These are phyloP conservation scores for Auanema freiburgensis DNA, from an alignment of 2,888 invertebrate species.

Conservation along the genomic window DNA sequence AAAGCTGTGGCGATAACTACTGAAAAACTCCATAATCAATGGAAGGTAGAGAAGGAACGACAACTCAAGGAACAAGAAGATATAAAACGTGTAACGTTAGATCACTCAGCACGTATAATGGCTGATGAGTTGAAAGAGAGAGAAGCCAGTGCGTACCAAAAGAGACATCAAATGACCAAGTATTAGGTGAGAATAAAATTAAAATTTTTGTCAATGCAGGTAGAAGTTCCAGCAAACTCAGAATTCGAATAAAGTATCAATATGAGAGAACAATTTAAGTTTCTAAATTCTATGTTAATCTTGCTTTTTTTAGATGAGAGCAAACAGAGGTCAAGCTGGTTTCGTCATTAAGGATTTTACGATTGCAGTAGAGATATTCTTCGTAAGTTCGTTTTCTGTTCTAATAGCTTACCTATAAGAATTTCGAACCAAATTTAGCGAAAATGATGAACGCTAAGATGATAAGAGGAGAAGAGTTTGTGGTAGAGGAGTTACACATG, in stretches of 20 bases:
- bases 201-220: too few relatives aligned
- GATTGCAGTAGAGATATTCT: too few relatives aligned
- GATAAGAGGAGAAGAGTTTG: slow-evolving; percentile 10
- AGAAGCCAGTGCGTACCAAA: neutral
- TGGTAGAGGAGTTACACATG: slow-evolving; percentile 42
- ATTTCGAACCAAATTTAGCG: neutral
- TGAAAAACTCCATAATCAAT: slow-evolving; percentile 31
- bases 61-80: slow-evolving; percentile 40
- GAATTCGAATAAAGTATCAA: too few relatives aligned
- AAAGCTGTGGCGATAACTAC: slow-evolving; percentile 42
- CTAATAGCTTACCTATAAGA: neutral
- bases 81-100: slow-evolving; percentile 45
- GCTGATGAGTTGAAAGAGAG: slow-evolving; percentile 40
- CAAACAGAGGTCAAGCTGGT: too few relatives aligned
- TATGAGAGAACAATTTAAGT: too few relatives aligned
- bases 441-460: slow-evolving; percentile 3
- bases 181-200: too few relatives aligned
- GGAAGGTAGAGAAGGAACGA: slow-evolving; percentile 35
- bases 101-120: slow-evolving; percentile 36
- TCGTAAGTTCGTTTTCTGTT: too few relatives aligned
- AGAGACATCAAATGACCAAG: too few relatives aligned
- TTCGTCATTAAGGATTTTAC: too few relatives aligned
- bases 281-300: too few relatives aligned
- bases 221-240: too few relatives aligned
- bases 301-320: too few relatives aligned